Conservation (phyloP, 2,888 invertebrate species). For the Ormia ochracea region DNA sequence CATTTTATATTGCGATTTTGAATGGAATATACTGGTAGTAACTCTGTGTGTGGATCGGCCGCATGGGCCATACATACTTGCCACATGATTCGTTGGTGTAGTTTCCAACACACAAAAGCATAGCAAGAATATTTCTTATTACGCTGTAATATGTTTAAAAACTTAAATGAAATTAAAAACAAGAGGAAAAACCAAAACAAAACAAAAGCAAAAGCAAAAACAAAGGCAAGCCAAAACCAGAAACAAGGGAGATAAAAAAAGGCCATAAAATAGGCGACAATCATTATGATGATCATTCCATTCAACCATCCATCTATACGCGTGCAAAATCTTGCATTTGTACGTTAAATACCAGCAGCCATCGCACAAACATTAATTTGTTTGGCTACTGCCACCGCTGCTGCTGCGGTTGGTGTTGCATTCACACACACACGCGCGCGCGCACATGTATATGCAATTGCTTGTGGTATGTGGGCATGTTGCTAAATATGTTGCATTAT, state of each 20-base stretch:
- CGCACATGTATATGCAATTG: constrained; percentile 10
- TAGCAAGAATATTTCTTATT: constrained; percentile 61
- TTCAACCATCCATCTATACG: constrained; percentile 12
- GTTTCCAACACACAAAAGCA: constrained; percentile 59
- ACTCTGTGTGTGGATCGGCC: neutral
- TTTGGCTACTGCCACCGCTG: constrained; percentile 3
- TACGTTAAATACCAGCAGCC: neutral
- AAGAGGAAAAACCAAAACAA: too few species aligned
- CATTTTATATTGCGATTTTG: constrained; percentile 23
- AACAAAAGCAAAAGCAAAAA: too few species aligned
- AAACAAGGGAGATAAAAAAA: constrained; percentile 5
- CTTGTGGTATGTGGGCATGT: constrained; percentile 37
- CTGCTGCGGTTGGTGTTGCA: neutral
- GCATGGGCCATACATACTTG: constrained; percentile 25
- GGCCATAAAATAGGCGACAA: constrained; percentile 62
- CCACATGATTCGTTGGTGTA: constrained; percentile 49
- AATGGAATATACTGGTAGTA: neutral
- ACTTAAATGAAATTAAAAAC: constrained; percentile 53
- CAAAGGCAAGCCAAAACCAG: too few species aligned
- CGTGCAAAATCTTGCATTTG: constrained; percentile 4
- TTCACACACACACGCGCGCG: neutral
- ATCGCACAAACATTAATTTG: neutral
- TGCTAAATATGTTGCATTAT: constrained; percentile 57
- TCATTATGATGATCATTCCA: constrained; percentile 59
- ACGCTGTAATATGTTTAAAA: constrained; percentile 57